Evolutionary conservation across 2,888 invertebrate species (phyloP), one percentile per base, ranked within the genome.

Genomic region (Oxycera nigricornis): DNA sequence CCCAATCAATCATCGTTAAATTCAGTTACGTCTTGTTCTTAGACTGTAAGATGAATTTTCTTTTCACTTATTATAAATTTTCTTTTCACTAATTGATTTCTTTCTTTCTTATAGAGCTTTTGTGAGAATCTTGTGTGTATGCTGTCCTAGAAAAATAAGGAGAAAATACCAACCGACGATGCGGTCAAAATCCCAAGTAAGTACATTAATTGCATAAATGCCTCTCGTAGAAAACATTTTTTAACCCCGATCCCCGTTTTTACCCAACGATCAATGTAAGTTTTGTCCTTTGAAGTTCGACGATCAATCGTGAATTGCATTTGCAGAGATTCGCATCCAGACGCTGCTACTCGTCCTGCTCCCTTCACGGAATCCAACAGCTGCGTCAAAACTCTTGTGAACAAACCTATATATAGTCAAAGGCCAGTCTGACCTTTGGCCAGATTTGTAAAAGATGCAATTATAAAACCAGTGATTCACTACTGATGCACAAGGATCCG

Each of bases 51-150:
- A 7, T 11, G 11, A 35, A 35, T 35, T 35, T 35, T 35, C 11
- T 11, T 35, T 35, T 17, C 4, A 46, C 11, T 46, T 46, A n/a
- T 11, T 4, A 55, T 22, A 55, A 4, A 20, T 22, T 2, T 28
- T 57, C 7, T 4, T 28, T 35, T 30, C 3, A 65, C n/a, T 17
- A 68, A 9, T 74, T 70, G 39, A 50, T n/a, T 73, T 22, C 4
- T 50, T n/a, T n/a, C 9, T 55, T 20, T 81, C 79, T 90, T 91
- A 24, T 92, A 95, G 97, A 86, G 97, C 97, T 22, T 97, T 97
- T 85, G 91, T 94, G 74, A 90, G 96, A 82, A 94, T 97, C 80
- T 87, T 97, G 75, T 97, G 96, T 87, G 92, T 91, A 61, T 96
- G 95, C 86, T 95, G 95, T 85, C 95, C 95, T 1, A 88, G 94